Evolutionary conservation across 2,113 vertebrate species (phyloP), one percentile per base, ranked within the genome.

Genomic region (Aspiorhynchus laticeps): DNA sequence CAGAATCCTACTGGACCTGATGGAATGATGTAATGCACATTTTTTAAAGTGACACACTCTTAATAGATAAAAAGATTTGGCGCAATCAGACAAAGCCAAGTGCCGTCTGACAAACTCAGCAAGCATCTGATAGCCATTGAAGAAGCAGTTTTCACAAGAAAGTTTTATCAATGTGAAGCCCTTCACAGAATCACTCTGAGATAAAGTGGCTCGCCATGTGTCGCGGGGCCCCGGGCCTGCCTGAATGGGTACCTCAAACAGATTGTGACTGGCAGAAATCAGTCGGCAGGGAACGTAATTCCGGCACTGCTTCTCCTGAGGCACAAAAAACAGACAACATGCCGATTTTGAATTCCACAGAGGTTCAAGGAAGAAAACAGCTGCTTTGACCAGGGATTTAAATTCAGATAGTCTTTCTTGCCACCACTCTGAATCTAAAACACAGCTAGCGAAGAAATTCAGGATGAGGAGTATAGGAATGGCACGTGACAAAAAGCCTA

Each of bases 221-320:
- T 43, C 15, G 24, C 69, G 46, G 56, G 56, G 80, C 87, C 82
- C 69, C 85, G 85, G 87, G 90, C 89, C 88, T 71, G 81, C 38
- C 86, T 33, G 36, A 75, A 87, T 86, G 88, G 80, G 61, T 36
- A 56, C 86, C 74, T 92, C 83, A 79, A 85, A 89, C 85, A 86
- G 85, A 93, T 93, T 92, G 91, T 90, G 88, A 91, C 87, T 91
- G 91, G 91, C 90, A 88, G 73, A 86, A 90, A 93, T 93, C 90
- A 91, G 88, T 93, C 90, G 83, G 88, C 89, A 56, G 87, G 87
- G 75, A 88, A 81, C 87, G 87, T 88, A 84, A 90, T 92, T 92
- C 90, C 88, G 89, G 80, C 86, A 84, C 77, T 84, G 76, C 79
- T 88, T 83, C 87, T 83, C 85, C 85, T 83, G 83, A 78, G 89